Conservation (phyloP, 2,888 invertebrate genomes). For the Xanthorhoe spadicearia region DNA sequence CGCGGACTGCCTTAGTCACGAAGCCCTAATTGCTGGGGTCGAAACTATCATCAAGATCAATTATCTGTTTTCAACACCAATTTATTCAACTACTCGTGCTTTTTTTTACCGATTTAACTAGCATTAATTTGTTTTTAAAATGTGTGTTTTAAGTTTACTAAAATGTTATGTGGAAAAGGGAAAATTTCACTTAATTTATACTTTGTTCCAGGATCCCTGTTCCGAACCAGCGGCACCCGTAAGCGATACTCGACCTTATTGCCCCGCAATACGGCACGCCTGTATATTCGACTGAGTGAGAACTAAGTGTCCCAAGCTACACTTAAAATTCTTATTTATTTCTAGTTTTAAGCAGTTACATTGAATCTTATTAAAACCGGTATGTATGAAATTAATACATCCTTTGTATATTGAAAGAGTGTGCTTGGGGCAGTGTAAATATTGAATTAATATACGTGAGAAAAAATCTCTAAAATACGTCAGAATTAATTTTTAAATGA, state of each 20-base stretch:
- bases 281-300: slow-evolving; percentile 47
- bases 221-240: slow-evolving; percentile 76
- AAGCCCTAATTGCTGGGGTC: too few species aligned
- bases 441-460: background rate
- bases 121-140: too few species aligned
- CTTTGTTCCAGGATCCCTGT: slow-evolving; percentile 66
- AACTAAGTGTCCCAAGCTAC: slow-evolving; percentile 27
- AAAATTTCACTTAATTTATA: too few species aligned
- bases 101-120: too few species aligned
- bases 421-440: background rate
- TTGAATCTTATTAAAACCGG: background rate
- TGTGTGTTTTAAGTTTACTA: too few species aligned
- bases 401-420: background rate
- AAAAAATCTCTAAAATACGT: background rate
- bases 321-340: slow-evolving; percentile 8
- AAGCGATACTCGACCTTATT: slow-evolving; percentile 50
- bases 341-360: slow-evolving; percentile 2
- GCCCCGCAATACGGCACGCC: slow-evolving; percentile 36
- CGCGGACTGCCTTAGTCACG: too few species aligned
- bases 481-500: background rate
- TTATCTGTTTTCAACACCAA: too few species aligned
- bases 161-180: too few species aligned
- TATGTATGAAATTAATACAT: background rate
- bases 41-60: too few species aligned
- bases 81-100: too few species aligned